phyloP scores from a whole-genome alignment of 1,140 invertebrate species.

The Aphelenchoides fujianensis region DNA sequence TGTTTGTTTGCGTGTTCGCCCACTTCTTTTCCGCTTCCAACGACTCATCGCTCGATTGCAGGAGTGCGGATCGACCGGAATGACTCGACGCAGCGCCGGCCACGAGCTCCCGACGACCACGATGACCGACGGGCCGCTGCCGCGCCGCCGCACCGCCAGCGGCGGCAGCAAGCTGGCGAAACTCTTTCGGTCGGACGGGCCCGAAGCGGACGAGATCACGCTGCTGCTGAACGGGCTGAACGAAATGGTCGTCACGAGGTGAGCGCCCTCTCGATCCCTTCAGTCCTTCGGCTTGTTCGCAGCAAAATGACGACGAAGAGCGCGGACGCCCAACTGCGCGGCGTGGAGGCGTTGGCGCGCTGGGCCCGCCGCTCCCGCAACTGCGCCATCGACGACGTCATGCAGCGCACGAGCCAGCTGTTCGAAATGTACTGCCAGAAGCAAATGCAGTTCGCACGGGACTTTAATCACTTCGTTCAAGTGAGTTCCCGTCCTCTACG shows the following conservation, averaged over 20 bases:
- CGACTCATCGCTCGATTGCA: no score
- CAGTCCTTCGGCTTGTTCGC: no score
- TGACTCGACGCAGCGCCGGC: constrained; percentile 14
- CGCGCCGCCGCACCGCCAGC: background rate
- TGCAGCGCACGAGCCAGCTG: constrained; percentile 41
- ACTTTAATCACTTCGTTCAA: constrained; percentile 48
- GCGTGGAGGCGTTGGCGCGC: constrained; percentile 35
- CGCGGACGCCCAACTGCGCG: constrained; percentile 38
- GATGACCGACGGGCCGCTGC: background rate
- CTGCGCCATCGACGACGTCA: constrained; percentile 48
- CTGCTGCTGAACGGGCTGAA: constrained; percentile 21
- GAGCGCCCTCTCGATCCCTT: no score
- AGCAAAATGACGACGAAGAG: constrained; percentile 38
- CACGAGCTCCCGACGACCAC: background rate
- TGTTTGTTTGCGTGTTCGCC: no score
- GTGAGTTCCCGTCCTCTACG: constrained; percentile 16
- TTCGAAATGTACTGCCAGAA: constrained; percentile 44
- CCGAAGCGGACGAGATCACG: constrained; percentile 24
- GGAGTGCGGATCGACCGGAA: no score
- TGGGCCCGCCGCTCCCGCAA: constrained; percentile 45
- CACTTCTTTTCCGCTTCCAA: no score
- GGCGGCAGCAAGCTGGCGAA: constrained; percentile 11
- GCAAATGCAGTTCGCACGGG: constrained; percentile 37
- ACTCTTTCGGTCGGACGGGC: constrained; percentile 2
- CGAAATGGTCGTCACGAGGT: constrained; percentile 14